A percentile compares a stretch with the other conserved stretches of the same genome.
Evolutionary conservation across 2,888 invertebrate genomes (phyloP).

Genomic region (Phengaris alcon): DNA sequence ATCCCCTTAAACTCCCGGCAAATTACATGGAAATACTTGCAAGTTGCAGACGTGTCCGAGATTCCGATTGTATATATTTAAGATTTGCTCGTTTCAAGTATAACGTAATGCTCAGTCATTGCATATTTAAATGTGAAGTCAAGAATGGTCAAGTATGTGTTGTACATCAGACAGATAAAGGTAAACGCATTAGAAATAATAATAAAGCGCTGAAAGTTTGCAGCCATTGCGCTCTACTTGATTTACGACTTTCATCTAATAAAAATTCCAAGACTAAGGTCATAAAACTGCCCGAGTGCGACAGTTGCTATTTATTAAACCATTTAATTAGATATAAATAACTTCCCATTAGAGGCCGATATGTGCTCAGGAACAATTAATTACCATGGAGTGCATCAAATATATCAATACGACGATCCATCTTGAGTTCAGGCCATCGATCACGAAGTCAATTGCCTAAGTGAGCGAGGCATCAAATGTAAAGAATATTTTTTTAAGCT

Average conservation of each 20-base stretch:
- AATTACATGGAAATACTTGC: too few species aligned
- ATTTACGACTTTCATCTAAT: slow-evolving; percentile 21
- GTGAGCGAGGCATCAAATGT: not conserved
- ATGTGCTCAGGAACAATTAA: not conserved
- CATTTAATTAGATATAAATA: slow-evolving; percentile 19
- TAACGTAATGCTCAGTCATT: too few species aligned
- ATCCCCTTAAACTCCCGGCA: too few species aligned
- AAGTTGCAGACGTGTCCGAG: too few species aligned
- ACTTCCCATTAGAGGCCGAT: not conserved
- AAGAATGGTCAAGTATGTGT: not conserved
- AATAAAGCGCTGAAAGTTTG: not conserved
- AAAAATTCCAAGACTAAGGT: slow-evolving; percentile 17
- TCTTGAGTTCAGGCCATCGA: slow-evolving; percentile 10
- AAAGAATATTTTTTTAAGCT: not conserved
- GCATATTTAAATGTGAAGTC: too few species aligned
- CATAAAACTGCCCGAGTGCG: not conserved
- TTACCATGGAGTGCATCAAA: not conserved
- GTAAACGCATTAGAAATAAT: not conserved
- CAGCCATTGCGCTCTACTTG: not conserved
- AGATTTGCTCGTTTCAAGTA: too few species aligned
- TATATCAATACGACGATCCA: not conserved
- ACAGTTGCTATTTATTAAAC: slow-evolving; percentile 12
- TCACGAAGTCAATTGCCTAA: slow-evolving; percentile 21
- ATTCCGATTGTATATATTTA: too few species aligned
- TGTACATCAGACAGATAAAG: not conserved